Evolutionary conservation across 2,797 vertebrate genomes (phyloP).

Genomic region (Dermochelys coriacea): DNA sequence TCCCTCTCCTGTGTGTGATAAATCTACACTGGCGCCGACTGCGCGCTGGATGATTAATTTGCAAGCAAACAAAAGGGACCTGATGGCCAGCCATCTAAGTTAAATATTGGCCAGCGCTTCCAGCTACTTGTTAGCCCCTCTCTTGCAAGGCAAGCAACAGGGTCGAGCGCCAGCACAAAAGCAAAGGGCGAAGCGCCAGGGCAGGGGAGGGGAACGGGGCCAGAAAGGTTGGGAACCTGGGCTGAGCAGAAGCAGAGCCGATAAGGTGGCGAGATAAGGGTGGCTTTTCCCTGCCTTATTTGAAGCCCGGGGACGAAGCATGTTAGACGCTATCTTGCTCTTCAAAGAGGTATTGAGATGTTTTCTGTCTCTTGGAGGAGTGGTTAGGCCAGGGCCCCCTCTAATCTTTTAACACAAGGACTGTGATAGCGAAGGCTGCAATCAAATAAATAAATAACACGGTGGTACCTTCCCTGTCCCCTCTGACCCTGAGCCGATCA

Average conservation of each 20-base stretch:
- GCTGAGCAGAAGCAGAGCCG: conserved; percentile 30
- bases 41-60: conserved; percentile 90
- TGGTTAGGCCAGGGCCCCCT: conserved; percentile 12
- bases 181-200: background rate
- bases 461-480: background rate
- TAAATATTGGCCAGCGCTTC: conserved; percentile 89
- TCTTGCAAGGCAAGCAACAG: conserved; percentile 39
- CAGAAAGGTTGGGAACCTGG: background rate
- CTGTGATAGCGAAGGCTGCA: background rate
- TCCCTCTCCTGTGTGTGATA: conserved; percentile 85
- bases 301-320: conserved; percentile 26
- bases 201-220: background rate
- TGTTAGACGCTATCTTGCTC: conserved; percentile 62
- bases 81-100: conserved; percentile 86
- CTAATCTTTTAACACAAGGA: conserved; percentile 46
- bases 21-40: conserved; percentile 87
- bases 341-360: conserved; percentile 63
- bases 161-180: background rate
- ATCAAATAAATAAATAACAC: background rate
- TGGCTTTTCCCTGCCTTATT: conserved; percentile 34
- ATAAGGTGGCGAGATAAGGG: conserved; percentile 49
- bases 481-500: background rate
- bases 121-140: conserved; percentile 75
- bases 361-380: conserved; percentile 36
- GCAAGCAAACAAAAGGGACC: conserved; percentile 92